phyloP scores from a whole-genome alignment of 2,113 vertebrate genomes.

The Tapirus terrestris region DNA sequence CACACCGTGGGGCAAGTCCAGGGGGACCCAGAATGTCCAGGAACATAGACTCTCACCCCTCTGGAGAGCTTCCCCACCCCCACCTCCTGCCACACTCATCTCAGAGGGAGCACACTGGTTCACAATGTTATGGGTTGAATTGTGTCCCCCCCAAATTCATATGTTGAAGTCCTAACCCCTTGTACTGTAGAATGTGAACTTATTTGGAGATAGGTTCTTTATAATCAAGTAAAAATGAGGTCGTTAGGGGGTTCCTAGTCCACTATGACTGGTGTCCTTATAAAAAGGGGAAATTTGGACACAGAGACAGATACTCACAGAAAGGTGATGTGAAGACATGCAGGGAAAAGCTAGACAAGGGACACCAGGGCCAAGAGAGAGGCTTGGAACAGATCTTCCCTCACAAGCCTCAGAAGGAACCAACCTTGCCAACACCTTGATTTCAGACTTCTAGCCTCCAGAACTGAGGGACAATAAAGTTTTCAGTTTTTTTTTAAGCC shows the following conservation, averaged over 20 bases:
- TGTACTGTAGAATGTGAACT: neutral
- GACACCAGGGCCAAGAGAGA: neutral
- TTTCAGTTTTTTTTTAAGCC: neutral
- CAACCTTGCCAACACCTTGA: neutral
- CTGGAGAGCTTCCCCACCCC: too few species aligned
- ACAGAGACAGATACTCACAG: neutral
- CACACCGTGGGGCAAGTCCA: neutral
- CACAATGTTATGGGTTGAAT: neutral
- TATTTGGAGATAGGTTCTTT: neutral
- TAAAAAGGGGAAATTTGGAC: neutral
- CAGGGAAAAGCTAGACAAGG: neutral
- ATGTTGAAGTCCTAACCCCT: neutral
- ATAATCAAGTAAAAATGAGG: conserved; percentile 9
- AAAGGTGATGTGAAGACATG: neutral
- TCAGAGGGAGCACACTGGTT: neutral
- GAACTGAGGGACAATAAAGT: neutral
- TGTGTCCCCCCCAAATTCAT: neutral
- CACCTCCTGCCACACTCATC: neutral
- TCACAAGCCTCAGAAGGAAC: neutral
- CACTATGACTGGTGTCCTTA: neutral
- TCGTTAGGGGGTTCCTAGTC: neutral
- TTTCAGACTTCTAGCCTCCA: neutral
- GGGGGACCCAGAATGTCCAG: neutral
- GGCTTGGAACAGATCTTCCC: neutral
- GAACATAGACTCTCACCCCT: neutral